phyloP scores from a whole-genome alignment of 53 echinoderm and acorn worm genomes.

The Echinometra lucunter region DNA sequence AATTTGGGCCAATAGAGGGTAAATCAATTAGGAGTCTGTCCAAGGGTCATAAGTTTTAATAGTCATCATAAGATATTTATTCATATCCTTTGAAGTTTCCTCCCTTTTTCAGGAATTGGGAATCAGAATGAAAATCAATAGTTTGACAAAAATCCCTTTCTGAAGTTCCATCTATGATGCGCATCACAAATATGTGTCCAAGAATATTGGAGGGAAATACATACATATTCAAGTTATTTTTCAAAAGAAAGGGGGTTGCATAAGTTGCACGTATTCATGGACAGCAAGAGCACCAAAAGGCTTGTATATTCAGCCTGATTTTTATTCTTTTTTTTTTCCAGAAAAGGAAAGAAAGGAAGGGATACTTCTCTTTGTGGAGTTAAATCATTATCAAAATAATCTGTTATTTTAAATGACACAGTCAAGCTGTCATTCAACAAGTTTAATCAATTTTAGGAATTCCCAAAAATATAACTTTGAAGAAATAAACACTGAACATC shows the following conservation, averaged over 20 bases:
- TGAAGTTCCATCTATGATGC: neutral
- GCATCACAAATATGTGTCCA: neutral
- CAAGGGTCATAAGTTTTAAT: too few relatives aligned
- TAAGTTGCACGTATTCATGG: too few relatives aligned
- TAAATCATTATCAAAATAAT: too few relatives aligned
- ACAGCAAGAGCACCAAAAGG: too few relatives aligned
- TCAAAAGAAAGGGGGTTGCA: neutral
- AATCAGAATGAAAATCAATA: neutral
- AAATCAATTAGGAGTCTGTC: too few relatives aligned
- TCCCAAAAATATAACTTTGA: neutral
- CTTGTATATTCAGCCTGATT: too few relatives aligned
- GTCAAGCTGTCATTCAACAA: neutral
- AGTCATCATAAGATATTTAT: too few relatives aligned
- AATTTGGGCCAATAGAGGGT: too few relatives aligned
- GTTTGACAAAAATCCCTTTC: neutral
- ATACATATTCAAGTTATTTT: neutral
- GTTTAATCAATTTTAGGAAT: neutral
- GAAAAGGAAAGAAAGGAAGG: too few relatives aligned
- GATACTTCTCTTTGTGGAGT: too few relatives aligned
- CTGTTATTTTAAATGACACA: neutral
- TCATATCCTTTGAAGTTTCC: neutral
- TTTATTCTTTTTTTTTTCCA: too few relatives aligned
- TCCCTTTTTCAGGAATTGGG: neutral
- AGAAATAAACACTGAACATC: conserved; percentile 7
- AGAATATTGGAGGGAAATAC: neutral